Percentiles rank a stretch among this genome's conserved stretches.
Evolutionary conservation across 2,888 invertebrate genomes (phyloP).

Genomic region (Stenoptilia bipunctidactyla): DNA sequence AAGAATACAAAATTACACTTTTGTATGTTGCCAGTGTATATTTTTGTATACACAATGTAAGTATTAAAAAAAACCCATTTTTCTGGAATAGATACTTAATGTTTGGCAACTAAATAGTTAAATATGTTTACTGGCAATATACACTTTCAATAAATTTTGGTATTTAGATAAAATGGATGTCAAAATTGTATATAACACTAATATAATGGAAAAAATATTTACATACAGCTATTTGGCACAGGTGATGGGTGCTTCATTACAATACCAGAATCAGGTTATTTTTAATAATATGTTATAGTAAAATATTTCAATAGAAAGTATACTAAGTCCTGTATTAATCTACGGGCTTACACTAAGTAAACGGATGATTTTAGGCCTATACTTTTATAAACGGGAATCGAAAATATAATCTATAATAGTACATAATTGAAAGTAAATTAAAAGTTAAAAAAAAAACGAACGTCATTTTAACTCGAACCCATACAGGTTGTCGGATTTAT

Average conservation of each 20-base stretch:
- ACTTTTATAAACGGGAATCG: slow-evolving; percentile 20
- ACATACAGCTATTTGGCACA: slow-evolving; percentile 59
- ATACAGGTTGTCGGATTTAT: slow-evolving; percentile 10
- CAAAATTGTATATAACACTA: slow-evolving; percentile 24
- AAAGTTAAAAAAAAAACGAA: slow-evolving; percentile 3
- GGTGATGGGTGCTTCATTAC: slow-evolving; percentile 43
- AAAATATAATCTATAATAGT: slow-evolving; percentile 5
- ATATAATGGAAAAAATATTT: slow-evolving; percentile 48
- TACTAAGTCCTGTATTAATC: slow-evolving; percentile 51
- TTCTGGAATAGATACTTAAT: too few species aligned
- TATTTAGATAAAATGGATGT: slow-evolving; percentile 26
- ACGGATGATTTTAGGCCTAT: slow-evolving; percentile 57
- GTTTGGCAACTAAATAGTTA: too few species aligned
- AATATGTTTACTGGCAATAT: too few species aligned
- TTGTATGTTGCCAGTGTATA: too few species aligned
- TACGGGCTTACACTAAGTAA: slow-evolving; percentile 56
- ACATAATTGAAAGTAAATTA: slow-evolving; percentile 3
- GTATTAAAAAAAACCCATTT: too few species aligned
- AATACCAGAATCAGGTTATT: background rate
- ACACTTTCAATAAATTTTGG: slow-evolving; percentile 19
- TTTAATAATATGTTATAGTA: slow-evolving; percentile 22
- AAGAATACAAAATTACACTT: too few species aligned
- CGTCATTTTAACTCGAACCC: slow-evolving; percentile 4
- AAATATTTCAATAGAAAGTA: slow-evolving; percentile 43
- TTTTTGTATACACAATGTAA: too few species aligned